phyloP scores from a whole-genome alignment of 2,888 invertebrate species.

The Phaonia tiefii region DNA sequence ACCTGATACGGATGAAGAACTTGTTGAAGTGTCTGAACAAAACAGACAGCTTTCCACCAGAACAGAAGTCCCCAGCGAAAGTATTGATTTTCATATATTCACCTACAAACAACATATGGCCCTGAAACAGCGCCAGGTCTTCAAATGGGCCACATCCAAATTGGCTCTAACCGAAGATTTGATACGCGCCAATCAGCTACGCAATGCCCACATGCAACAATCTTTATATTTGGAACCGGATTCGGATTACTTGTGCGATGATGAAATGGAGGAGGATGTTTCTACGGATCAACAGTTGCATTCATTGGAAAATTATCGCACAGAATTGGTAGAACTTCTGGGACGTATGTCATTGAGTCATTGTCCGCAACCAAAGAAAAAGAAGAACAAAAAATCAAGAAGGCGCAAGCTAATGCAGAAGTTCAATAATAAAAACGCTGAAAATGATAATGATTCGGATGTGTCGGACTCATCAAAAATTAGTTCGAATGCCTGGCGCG shows the following conservation, averaged over 20 bases:
- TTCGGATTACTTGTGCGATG: constrained; percentile 67
- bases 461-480: constrained; percentile 35
- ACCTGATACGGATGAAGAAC: not conserved
- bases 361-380: constrained; percentile 66
- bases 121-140: constrained; percentile 68
- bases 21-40: not conserved
- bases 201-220: not conserved
- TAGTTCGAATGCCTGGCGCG: constrained; percentile 9
- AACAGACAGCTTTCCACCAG: not conserved
- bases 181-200: constrained; percentile 61
- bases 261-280: constrained; percentile 62
- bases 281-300: constrained; percentile 63
- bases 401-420: constrained; percentile 51
- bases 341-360: constrained; percentile 58
- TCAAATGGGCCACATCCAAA: constrained; percentile 73
- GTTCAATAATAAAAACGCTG: constrained; percentile 1
- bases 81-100: constrained; percentile 70
- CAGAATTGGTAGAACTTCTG: constrained; percentile 68
- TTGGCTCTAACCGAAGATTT: constrained; percentile 73
- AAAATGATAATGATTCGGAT: constrained; percentile 35
- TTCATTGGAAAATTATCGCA: constrained; percentile 70
- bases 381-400: constrained; percentile 71
- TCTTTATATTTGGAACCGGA: constrained; percentile 39
- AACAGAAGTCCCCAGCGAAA: constrained; percentile 37
- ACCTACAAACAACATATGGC: constrained; percentile 71